These are phyloP conservation scores for Bergia sp. DNA, from an alignment of 92 coral and sea anemone genomes.

Conservation along the genomic window DNA sequence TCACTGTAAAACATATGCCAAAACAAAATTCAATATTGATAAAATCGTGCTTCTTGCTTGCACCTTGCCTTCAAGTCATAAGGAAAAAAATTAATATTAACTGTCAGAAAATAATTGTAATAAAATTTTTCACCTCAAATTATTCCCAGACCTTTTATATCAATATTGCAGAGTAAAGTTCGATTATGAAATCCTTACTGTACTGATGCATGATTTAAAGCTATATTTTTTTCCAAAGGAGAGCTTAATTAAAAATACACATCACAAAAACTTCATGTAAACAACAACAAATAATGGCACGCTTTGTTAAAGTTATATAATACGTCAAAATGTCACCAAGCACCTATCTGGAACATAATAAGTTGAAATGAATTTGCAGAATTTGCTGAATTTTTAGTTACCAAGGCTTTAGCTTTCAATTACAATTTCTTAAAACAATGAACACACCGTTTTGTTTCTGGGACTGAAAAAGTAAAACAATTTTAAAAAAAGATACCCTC, in stretches of 20 bases:
- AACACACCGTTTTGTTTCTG: not conserved
- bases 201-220: not conserved
- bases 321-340: not conserved
- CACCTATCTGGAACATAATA: not conserved
- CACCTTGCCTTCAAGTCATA: no score
- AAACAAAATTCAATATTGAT: no score
- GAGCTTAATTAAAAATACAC: not conserved
- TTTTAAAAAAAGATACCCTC: not conserved
- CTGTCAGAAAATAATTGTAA: no score
- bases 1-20: no score
- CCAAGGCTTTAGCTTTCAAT: not conserved
- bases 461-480: not conserved
- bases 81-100: no score
- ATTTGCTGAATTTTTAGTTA: not conserved
- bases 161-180: not conserved
- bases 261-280: not conserved
- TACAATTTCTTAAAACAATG: not conserved
- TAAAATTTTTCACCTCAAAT: not conserved
- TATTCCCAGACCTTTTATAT: not conserved
- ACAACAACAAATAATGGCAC: not conserved
- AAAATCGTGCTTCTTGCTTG: no score
- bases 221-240: not conserved
- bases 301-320: not conserved
- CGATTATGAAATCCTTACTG: no score
- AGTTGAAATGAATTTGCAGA: not conserved